Base-by-base conservation (phyloP, 2,888 invertebrate genomes). In the Chelonus formosanus region DNA sequence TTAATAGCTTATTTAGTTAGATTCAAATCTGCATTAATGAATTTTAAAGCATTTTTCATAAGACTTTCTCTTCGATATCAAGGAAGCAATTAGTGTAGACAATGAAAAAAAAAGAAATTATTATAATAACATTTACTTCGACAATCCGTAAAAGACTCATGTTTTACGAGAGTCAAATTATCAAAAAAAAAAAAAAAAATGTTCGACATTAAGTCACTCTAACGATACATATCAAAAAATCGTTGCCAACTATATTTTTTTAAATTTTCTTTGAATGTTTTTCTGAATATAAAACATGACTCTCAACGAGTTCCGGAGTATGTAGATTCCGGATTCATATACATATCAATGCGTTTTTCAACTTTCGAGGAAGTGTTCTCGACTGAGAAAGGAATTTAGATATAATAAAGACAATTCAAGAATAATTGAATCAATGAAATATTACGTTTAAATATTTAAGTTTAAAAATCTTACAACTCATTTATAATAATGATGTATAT, bases 181-280 rank as follows among this genome's bases (percentile, higher is more conserved):
- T 53, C 10, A 61, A 43, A 52, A 65, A 70, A 70, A 59, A 20
- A n/a, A 61, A 43, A 52, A 65, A 70, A 70, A 59, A 20, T 20
- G 63, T 61, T 62, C 76, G 78, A 76, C 74, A 76, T 77, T 71
- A 58, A 58, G 47, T 75, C 74, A 73, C 69, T 69, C 63, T 67
- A 72, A 65, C 67, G 68, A 73, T 70, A 71, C 70, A 72, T 71
- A 73, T 73, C 72, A 70, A 64, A 70, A 68, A 60, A 65, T 68
- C 61, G 73, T 70, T 73, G 73, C 71, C 73, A 73, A 73, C 69
- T 69, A 56, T 57, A 66, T 70, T 69, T 68, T 53, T 58, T 62
- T 54, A 36, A 52, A 65, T 63, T 44, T 56, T 40, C 32, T 57
- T 55, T 54, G 40, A 40, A 34, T 63, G 34, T 40, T 54, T 40